phyloP scores from a whole-genome alignment of 2,113 vertebrate genomes.

The Spheniscus mendiculus region DNA sequence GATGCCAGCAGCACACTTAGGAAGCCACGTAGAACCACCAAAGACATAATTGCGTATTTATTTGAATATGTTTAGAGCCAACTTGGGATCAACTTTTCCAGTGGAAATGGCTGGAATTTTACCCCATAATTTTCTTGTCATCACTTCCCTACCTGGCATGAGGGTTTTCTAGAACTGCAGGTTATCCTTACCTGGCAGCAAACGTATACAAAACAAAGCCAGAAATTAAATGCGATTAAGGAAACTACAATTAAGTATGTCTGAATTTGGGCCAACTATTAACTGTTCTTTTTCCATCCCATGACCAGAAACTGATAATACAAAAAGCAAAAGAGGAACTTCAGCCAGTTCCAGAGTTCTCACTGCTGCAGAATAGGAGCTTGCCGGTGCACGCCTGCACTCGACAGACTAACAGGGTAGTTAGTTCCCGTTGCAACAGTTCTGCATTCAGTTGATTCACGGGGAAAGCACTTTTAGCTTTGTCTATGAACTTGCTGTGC shows the following conservation, averaged over 20 bases:
- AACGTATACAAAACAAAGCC: background rate
- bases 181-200: background rate
- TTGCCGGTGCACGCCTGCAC: fast-evolving
- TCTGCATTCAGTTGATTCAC: background rate
- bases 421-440: background rate
- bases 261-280: background rate
- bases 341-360: background rate
- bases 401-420: background rate
- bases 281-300: background rate
- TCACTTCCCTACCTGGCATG: background rate
- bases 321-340: background rate
- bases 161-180: background rate
- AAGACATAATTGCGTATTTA: background rate
- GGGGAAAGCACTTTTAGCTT: background rate
- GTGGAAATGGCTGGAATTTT: background rate
- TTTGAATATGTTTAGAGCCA: background rate
- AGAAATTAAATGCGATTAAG: background rate
- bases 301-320: background rate
- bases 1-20: background rate
- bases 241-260: background rate
- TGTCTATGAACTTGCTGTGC: background rate
- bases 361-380: background rate
- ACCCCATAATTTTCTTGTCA: background rate
- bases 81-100: background rate
- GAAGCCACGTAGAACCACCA: background rate